Evolutionary conservation across 2,113 vertebrate species (phyloP).

Genomic region (Aphyosemion australe): DNA sequence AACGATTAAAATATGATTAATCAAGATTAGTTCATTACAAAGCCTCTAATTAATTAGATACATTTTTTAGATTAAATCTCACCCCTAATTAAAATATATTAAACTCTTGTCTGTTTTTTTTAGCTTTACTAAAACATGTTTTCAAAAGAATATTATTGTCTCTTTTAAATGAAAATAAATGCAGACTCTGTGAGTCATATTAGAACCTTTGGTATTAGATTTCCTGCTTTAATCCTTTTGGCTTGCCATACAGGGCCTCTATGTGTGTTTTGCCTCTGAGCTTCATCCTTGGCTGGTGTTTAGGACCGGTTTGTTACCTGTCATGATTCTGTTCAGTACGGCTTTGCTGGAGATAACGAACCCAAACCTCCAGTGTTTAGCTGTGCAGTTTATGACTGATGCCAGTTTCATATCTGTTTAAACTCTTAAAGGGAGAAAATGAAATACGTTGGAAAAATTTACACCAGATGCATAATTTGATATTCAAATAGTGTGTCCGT

Average conservation of each 20-base stretch:
- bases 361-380: neutral
- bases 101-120: too few species aligned
- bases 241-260: neutral
- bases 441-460: neutral
- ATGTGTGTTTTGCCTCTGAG: neutral
- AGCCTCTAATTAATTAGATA: too few species aligned
- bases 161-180: too few species aligned
- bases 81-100: too few species aligned
- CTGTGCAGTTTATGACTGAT: neutral
- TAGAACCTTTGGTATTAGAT: neutral
- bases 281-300: neutral
- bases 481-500: conserved; percentile 35
- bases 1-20: too few species aligned
- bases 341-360: neutral
- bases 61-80: too few species aligned
- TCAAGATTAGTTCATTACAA: too few species aligned
- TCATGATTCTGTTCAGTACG: neutral
- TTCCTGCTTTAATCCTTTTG: neutral
- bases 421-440: conserved; percentile 4
- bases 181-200: too few species aligned
- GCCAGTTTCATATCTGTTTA: neutral
- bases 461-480: conserved; percentile 29
- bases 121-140: neutral
- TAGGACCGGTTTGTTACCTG: neutral
- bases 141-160: neutral